Evolutionary conservation across 37 sponge, comb jelly and placozoan genomes (phyloP), one percentile per base, ranked within the genome.

Genomic region (Halisarca cf. caerulea): DNA sequence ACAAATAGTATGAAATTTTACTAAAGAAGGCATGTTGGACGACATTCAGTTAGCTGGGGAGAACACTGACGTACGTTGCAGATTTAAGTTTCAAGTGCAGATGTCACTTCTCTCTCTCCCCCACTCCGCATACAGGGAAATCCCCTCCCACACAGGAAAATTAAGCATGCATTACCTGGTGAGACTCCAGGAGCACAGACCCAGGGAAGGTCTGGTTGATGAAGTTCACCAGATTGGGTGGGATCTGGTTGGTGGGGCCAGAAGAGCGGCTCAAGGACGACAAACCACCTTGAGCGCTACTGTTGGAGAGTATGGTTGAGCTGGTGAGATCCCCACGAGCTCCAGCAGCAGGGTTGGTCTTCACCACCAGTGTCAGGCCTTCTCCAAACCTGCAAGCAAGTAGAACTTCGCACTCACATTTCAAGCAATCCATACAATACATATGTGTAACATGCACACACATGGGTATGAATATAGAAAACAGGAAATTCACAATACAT

Each of bases 201-300:
- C 89, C 92, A 8, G 87, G 84, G 83, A 97, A 97, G 42, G 83
- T 86, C 27, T 87, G 80, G 36, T 77, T 66, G 30, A 97, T 86
- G 69, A 97, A 97, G 80, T 64, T 62, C 4, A 23, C 64, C 30
- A 30, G 64, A 62, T 23, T 62, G 18, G 9, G 64, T 14, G 51
- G 51, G 51, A 47, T 11, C 6, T 47, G 11, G 51, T 11, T 11
- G 11, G 9, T 11, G 9, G 34, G 27, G 35, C 32, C n/a, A 1
- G 69, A 28, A 4, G 34, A 4, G 32, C 32, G 69, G 69, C 69
- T n/a, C 32, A 68, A 2, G 15, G 69, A 18, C 2, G 17, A 1
- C 15, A 33, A 0, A 8, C 14, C 30, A 4, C 2, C 69, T 20
- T 20, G 24, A 23, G 6, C n/a, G 28, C 6, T 61, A 4, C 17